Evolutionary conservation across 2,113 vertebrate species (phyloP).

Genomic region (Ptilonorhynchus violaceus): DNA sequence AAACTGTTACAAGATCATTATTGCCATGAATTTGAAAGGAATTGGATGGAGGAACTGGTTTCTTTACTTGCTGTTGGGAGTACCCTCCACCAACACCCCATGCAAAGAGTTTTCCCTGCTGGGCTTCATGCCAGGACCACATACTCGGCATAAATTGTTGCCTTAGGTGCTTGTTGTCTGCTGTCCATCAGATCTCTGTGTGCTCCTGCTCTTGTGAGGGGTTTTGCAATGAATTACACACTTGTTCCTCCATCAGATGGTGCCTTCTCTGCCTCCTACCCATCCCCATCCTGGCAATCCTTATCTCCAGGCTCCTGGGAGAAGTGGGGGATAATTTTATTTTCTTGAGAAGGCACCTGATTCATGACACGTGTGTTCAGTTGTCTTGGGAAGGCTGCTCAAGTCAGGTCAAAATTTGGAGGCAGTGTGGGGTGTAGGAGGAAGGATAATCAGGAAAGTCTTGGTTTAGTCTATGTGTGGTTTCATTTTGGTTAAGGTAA

Average conservation of each 20-base stretch:
- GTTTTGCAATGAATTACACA: neutral
- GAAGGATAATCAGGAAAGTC: neutral
- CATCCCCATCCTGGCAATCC: neutral
- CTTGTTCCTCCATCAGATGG: neutral
- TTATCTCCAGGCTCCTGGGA: neutral
- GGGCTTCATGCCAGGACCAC: neutral
- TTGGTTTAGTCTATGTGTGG: neutral
- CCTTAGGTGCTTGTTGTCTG: neutral
- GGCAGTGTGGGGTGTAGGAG: neutral
- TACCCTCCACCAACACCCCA: neutral
- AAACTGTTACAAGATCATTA: neutral
- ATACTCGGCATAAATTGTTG: neutral
- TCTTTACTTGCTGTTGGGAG: neutral
- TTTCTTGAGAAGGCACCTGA: neutral
- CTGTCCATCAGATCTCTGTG: neutral
- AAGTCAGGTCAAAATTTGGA: neutral
- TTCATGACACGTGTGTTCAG: neutral
- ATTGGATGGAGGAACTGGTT: rapidly evolving
- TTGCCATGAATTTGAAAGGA: neutral
- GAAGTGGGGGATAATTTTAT: neutral
- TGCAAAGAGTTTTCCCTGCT: neutral
- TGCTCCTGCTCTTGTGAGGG: neutral
- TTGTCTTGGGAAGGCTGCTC: neutral
- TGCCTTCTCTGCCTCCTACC: neutral
- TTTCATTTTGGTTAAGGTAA: neutral